These are phyloP conservation scores for Atherinomorus stipes DNA, from an alignment of 2,113 vertebrate genomes.

Conservation along the genomic window DNA sequence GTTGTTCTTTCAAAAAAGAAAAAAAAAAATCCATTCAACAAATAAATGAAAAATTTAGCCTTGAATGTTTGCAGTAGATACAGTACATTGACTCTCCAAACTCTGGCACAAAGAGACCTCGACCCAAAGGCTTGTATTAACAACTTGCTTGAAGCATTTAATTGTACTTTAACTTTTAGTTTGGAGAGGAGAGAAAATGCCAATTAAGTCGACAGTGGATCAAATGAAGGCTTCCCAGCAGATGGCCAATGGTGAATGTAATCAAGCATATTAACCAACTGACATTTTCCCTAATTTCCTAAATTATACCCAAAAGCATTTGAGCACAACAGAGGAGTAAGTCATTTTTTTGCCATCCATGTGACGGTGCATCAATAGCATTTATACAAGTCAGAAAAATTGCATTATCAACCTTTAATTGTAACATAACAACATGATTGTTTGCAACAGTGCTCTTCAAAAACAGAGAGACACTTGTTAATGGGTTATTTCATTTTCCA, in stretches of 20 bases:
- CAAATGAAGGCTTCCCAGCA: slow-evolving; percentile 42
- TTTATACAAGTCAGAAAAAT: slow-evolving; percentile 6
- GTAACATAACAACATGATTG: slow-evolving; percentile 9
- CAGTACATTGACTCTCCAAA: too few relatives aligned
- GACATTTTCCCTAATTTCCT: slow-evolving; percentile 48
- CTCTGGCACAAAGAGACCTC: not conserved
- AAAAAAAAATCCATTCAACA: slow-evolving; percentile 21
- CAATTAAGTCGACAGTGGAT: slow-evolving; percentile 34
- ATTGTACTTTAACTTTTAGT: slow-evolving; percentile 30
- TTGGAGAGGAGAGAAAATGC: slow-evolving; percentile 27
- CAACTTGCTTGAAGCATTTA: slow-evolving; percentile 9
- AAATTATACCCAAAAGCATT: slow-evolving; percentile 38
- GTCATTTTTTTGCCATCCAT: slow-evolving; percentile 1
- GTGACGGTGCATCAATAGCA: not conserved
- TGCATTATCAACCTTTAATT: slow-evolving; percentile 23
- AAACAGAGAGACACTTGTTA: too few relatives aligned
- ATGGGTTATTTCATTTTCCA: too few relatives aligned
- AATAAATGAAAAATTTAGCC: not conserved
- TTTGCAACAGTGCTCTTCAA: not conserved
- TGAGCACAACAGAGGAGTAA: not conserved
- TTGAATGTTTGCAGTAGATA: not conserved
- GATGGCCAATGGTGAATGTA: slow-evolving; percentile 44
- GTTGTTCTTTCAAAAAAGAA: slow-evolving; percentile 24
- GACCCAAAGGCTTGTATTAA: slow-evolving; percentile 3
- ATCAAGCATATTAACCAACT: slow-evolving; percentile 49